Evolutionary conservation across 2,113 vertebrate species (phyloP), one percentile per base, ranked within the genome.

Genomic region (Lophius piscatorius): DNA sequence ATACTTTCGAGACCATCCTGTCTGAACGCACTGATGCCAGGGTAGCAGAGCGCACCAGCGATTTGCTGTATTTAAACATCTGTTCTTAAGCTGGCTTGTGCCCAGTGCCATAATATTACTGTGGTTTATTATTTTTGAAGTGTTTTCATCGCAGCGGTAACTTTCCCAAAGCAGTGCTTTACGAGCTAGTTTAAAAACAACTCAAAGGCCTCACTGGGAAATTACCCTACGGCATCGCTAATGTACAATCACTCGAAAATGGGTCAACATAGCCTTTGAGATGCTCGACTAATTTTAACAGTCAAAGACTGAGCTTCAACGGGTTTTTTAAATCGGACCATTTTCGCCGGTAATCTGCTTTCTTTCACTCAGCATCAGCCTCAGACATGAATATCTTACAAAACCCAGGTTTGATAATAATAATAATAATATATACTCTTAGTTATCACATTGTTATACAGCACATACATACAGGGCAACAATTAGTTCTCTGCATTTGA

Each of bases 161-260:
- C 34, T 39, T 48, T 59, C 35, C 57, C 46, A 36, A n/a, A n/a
- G n/a, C n/a, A n/a, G 3, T 8, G 12, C 47, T 68, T 56, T 23
- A 29, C 12, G 10, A 0, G 13, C 21, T 36, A 1, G 22, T 54
- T 70, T 42, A 29, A 21, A 45, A 62, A 47, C 16, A 49, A 16
- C 33, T 62, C 55, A 58, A 36, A 72, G 36, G 57, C 23, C 69
- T 63, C 16, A n/a, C n/a, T n/a, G n/a, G n/a, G n/a, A n/a, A n/a
- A n/a, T n/a, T n/a, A n/a, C n/a, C 21, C 5, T 42, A 8, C 11
- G 20, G 40, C n/a, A 6, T 35, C 54, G 29, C 22, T 21, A 49
- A 39, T 54, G 33, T 29, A n/a, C 41, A 31, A 7, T 41, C 46
- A 28, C 41, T 58, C 29, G 24, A 29, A 41, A 76, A 57, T 76